phyloP scores from a whole-genome alignment of 2,888 invertebrate species.

The Myopa testacea region DNA sequence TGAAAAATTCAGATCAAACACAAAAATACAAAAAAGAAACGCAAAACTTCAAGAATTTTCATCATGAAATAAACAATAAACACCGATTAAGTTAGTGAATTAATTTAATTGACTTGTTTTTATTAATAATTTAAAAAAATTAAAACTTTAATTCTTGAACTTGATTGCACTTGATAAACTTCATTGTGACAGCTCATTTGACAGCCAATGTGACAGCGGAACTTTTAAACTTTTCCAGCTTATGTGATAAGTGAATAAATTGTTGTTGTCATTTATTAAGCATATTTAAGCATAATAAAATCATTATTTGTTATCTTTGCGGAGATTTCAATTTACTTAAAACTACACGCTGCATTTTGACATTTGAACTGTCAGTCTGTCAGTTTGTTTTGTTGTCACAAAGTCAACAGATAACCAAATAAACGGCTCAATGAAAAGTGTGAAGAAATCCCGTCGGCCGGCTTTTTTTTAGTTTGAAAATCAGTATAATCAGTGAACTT shows the following conservation, averaged over 20 bases:
- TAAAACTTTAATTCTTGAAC: too few relatives aligned
- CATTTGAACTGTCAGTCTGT: background rate
- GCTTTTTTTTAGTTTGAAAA: background rate
- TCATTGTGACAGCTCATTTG: conserved; percentile 28
- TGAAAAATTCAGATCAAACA: too few relatives aligned
- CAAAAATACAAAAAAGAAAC: too few relatives aligned
- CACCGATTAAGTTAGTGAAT: too few relatives aligned
- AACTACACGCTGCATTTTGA: background rate
- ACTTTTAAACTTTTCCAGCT: background rate
- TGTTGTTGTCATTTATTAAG: background rate
- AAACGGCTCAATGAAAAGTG: background rate
- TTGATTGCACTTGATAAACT: background rate
- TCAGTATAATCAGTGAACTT: background rate
- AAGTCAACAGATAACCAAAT: background rate
- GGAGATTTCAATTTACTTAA: conserved; percentile 1
- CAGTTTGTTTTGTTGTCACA: too few relatives aligned
- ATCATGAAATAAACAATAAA: too few relatives aligned
- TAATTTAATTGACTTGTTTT: background rate
- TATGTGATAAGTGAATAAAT: background rate
- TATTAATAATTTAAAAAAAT: too few relatives aligned
- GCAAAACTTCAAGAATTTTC: too few relatives aligned
- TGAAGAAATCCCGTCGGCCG: background rate
- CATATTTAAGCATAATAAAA: too few relatives aligned
- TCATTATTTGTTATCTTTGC: background rate
- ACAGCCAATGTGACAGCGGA: conserved; percentile 14